Conservation (phyloP, 2,113 vertebrate species). For the Probosciger aterrimus region DNA sequence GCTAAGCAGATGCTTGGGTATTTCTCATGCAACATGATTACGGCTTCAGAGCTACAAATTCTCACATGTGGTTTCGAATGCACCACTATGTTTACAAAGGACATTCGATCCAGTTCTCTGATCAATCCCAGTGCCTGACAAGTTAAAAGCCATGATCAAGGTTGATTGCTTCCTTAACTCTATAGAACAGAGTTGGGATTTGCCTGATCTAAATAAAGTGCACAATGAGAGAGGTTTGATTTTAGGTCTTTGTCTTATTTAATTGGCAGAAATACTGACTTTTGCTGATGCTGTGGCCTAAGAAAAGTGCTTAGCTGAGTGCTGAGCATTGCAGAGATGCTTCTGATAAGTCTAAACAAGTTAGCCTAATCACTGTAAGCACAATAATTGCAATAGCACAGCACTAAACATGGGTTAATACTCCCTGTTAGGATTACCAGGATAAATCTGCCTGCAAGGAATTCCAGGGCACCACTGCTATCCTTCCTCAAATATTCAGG, state of each 20-base stretch:
- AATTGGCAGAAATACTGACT: neutral
- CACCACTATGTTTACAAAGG: neutral
- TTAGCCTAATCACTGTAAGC: neutral
- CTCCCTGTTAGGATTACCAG: neutral
- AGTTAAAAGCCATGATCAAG: neutral
- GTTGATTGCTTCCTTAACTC: neutral
- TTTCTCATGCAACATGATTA: neutral
- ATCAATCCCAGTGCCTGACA: neutral
- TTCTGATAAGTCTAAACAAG: neutral
- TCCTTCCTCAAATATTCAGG: neutral
- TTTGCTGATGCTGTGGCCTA: neutral
- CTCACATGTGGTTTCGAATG: neutral
- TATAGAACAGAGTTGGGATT: neutral
- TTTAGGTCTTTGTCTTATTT: neutral
- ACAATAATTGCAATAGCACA: neutral
- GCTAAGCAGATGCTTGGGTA: neutral
- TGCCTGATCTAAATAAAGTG: neutral
- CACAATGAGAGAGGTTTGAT: neutral
- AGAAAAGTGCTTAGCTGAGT: neutral
- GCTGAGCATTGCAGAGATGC: neutral
- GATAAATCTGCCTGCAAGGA: neutral
- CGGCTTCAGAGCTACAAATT: neutral
- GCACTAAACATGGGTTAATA: neutral
- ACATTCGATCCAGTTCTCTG: neutral
- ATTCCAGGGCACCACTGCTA: neutral